phyloP scores from a whole-genome alignment of 53 echinoderm and acorn worm species.

The Arbacia lixula region DNA sequence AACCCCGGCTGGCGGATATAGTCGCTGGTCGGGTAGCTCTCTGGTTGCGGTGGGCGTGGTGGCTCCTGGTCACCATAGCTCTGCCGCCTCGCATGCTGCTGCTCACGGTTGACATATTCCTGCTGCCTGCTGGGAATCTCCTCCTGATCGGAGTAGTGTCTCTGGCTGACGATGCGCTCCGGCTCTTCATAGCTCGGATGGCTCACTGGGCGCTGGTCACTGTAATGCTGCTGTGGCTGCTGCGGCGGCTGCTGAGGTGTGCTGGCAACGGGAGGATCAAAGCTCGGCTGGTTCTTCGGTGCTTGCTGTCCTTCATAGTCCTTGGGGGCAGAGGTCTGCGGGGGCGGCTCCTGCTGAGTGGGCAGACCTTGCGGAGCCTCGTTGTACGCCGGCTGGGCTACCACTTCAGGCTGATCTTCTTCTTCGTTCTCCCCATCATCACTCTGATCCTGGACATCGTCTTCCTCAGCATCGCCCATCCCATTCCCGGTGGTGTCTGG shows the following conservation, averaged over 20 bases:
- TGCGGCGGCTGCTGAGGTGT: neutral
- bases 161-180: constrained; percentile 12
- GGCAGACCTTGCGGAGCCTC: constrained; percentile 6
- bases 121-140: neutral
- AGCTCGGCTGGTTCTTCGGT: neutral
- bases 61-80: constrained; percentile 31
- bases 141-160: constrained; percentile 1
- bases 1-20: constrained; percentile 21
- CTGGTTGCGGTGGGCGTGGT: constrained; percentile 5
- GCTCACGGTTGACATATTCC: constrained; percentile 20
- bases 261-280: neutral
- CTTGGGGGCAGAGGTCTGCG: neutral
- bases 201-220: constrained; percentile 9
- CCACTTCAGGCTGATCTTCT: neutral
- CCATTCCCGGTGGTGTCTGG: constrained; percentile 6
- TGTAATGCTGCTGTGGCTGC: constrained; percentile 1
- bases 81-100: neutral
- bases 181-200: constrained; percentile 11
- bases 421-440: neutral
- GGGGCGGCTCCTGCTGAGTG: constrained; percentile 1
- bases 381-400: neutral
- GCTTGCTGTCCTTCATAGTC: constrained; percentile 14
- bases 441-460: neutral
- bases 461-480: neutral
- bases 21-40: constrained; percentile 5